Percentiles rank a stretch among this genome's conserved stretches.
These are phyloP conservation scores for Apamea monoglypha DNA, from an alignment of 2,888 invertebrate species.

Conservation along the genomic window DNA sequence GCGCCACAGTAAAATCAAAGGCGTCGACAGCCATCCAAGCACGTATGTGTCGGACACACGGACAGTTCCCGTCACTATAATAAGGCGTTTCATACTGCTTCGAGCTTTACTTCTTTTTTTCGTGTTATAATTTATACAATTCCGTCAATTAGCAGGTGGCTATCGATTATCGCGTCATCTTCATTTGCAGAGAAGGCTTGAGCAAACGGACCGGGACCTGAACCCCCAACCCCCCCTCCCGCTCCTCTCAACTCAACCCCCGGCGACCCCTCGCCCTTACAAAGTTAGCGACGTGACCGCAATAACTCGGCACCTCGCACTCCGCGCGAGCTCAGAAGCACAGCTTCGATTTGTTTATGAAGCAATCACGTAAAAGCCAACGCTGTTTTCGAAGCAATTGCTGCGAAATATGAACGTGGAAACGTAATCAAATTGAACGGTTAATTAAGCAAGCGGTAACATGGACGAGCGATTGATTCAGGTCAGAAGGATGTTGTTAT, in stretches of 20 bases:
- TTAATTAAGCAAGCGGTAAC: slow-evolving; percentile 42
- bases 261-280: slow-evolving; percentile 56
- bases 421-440: slow-evolving; percentile 49
- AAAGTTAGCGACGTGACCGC: slow-evolving; percentile 74
- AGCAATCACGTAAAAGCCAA: slow-evolving; percentile 51
- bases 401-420: slow-evolving; percentile 32
- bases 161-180: slow-evolving; percentile 59
- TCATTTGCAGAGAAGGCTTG: slow-evolving; percentile 46
- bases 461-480: slow-evolving; percentile 37
- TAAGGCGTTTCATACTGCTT: background rate
- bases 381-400: slow-evolving; percentile 50
- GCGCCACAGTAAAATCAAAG: background rate
- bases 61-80: background rate
- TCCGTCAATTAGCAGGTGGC: slow-evolving; percentile 52
- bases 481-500: slow-evolving; percentile 26
- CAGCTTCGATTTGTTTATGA: slow-evolving; percentile 55
- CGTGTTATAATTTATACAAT: slow-evolving; percentile 1
- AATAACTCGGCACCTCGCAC: slow-evolving; percentile 66
- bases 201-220: slow-evolving; percentile 29
- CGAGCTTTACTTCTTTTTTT: slow-evolving; percentile 1
- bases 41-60: background rate
- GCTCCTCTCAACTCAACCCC: background rate
- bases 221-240: background rate
- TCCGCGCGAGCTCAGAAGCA: slow-evolving; percentile 39
- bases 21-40: background rate